Percentiles rank a stretch among this genome's conserved stretches.
Conservation (phyloP, 2,113 vertebrate species). For the Neolamprologus toae region DNA sequence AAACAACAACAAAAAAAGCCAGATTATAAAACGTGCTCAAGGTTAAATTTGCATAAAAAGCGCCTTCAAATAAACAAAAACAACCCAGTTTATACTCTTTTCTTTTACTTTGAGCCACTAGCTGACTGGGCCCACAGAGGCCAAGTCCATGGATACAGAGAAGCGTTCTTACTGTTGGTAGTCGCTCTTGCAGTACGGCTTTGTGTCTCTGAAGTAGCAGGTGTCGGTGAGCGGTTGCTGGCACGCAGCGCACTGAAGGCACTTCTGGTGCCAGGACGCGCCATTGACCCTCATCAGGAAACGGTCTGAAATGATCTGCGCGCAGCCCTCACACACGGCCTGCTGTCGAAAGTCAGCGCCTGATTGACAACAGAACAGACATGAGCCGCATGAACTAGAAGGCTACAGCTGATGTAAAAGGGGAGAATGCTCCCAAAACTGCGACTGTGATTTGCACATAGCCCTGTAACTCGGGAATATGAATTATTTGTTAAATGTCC, state of each 20-base stretch:
- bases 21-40: not conserved
- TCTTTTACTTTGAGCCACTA: not conserved
- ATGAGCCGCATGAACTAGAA: not conserved
- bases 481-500: not conserved
- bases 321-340: slow-evolving; percentile 86
- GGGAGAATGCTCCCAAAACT: not conserved
- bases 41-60: not conserved
- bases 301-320: slow-evolving; percentile 85
- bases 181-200: slow-evolving; percentile 89
- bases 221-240: slow-evolving; percentile 85
- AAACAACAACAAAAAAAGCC: not conserved
- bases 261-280: slow-evolving; percentile 89
- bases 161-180: slow-evolving; percentile 80
- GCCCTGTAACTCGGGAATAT: not conserved
- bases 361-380: slow-evolving; percentile 19
- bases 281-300: slow-evolving; percentile 91
- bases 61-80: not conserved
- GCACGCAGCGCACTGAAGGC: slow-evolving; percentile 86
- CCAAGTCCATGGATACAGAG: not conserved
- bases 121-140: not conserved
- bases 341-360: slow-evolving; percentile 44
- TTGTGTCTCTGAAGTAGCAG: slow-evolving; percentile 86
- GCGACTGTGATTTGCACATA: not conserved
- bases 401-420: not conserved
- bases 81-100: not conserved